Base-by-base conservation (phyloP, 2,888 invertebrate species). In the Trichopoda pennipes region DNA sequence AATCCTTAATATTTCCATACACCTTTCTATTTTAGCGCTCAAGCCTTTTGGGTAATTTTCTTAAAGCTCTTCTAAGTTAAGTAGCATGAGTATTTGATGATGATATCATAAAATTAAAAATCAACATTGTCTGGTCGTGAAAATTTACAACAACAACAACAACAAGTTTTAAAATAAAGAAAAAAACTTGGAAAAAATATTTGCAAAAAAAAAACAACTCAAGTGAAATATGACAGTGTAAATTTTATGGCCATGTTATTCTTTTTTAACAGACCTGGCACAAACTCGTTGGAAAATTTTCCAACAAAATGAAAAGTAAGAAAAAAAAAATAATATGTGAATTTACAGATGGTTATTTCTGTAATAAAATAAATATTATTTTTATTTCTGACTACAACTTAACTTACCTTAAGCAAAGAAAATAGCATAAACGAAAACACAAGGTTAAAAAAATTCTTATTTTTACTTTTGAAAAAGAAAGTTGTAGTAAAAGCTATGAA, bases 31-130 rank as follows among this genome's bases (percentile, higher is more conserved):
- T n/a, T n/a, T 56, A 16, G 16, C 32, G n/a, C 49, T 21, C 16
- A 66, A 38, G 38, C n/a, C 21, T 53, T 56, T 2, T 60, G 55
- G 44, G 28, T 16, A n/a, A n/a, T 68, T 56, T 53, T 44, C 16
- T 8, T 68, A 68, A 53, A 42, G 42, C 12, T 38, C 12, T 38
- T 12, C 12, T 49, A 8, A 1, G 6, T 9, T 49, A 0, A 16
- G 17, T 21, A 47, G 55, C 3, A 38, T 61, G 60, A 74, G 35
- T 58, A 53, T 77, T 68, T 74, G 76, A 80, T 80, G 81, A 80
- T 81, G 81, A 83, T 81, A 83, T 82, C 80, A 75, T 80, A 72
- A 83, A 84, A 85, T 85, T 80, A 84, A 84, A 84, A 84, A 83
- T 83, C 85, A 85, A 85, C 85, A 85, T 58, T 66, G 78, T 84